Evolutionary conservation across 2,888 invertebrate species (phyloP).

Genomic region (Drosophila birchii): DNA sequence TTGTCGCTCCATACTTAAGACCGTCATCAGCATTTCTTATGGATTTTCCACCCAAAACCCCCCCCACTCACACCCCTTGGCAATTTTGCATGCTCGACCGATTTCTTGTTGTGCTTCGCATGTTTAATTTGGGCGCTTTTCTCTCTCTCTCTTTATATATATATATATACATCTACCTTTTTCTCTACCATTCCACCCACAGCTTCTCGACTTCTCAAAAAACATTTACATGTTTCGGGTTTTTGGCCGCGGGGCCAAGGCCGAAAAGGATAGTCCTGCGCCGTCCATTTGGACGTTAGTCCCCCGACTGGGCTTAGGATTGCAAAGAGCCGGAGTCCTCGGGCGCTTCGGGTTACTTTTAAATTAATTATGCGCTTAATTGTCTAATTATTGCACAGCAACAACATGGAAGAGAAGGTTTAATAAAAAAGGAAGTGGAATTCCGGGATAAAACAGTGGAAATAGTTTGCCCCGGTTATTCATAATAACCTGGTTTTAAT

Average conservation of each 20-base stretch:
- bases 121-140: constrained; percentile 61
- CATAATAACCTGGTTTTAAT: neutral
- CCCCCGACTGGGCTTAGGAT: constrained; percentile 12
- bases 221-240: constrained; percentile 34
- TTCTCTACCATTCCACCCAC: constrained; percentile 6
- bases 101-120: constrained; percentile 58
- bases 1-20: constrained; percentile 55
- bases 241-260: constrained; percentile 30
- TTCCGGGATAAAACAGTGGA: neutral
- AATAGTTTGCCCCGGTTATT: constrained; percentile 21
- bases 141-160: neutral
- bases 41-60: constrained; percentile 16
- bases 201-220: constrained; percentile 25
- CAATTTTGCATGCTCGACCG: constrained; percentile 62
- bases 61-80: neutral
- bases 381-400: constrained; percentile 64
- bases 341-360: constrained; percentile 49
- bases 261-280: constrained; percentile 29
- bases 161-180: neutral
- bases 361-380: constrained; percentile 76
- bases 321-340: neutral
- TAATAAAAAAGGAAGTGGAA: neutral
- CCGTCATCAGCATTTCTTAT: constrained; percentile 70
- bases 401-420: constrained; percentile 17
- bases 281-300: neutral